Evolutionary conservation across 2,113 vertebrate species (phyloP).

Genomic region (Gallinago jamesoni): DNA sequence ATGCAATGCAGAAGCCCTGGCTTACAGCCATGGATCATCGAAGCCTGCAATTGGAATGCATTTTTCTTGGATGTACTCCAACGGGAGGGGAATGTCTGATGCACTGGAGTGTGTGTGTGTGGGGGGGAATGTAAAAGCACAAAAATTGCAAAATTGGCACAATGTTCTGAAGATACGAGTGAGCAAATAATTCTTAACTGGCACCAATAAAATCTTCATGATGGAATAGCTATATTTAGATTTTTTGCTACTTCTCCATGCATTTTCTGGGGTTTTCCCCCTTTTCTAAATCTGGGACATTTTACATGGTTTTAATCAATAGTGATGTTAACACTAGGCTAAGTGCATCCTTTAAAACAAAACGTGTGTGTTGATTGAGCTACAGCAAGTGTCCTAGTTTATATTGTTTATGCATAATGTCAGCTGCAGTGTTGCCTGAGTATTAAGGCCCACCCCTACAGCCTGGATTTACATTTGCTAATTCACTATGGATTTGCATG

Average conservation of each 20-base stretch:
- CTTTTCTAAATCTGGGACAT: background rate
- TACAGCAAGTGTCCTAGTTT: background rate
- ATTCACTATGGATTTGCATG: background rate
- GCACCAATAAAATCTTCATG: background rate
- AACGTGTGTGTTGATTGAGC: background rate
- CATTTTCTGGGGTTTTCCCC: background rate
- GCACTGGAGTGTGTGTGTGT: background rate
- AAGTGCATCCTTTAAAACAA: background rate
- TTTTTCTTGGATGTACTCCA: constrained; percentile 40
- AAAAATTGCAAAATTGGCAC: constrained; percentile 28
- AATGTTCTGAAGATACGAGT: background rate
- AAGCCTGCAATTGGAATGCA: background rate
- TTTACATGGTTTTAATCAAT: background rate
- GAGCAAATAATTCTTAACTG: background rate
- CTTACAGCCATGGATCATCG: constrained; percentile 1
- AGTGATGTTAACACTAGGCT: background rate
- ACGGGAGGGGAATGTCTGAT: background rate
- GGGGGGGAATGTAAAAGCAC: background rate
- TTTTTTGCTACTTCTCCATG: background rate
- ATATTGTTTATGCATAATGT: background rate
- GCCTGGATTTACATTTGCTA: background rate
- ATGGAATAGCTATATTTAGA: background rate
- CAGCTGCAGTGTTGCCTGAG: background rate
- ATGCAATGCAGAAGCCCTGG: constrained; percentile 8
- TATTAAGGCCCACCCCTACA: background rate